These are phyloP conservation scores for Hippolais icterina DNA, from an alignment of 2,113 vertebrate genomes.

Conservation along the genomic window DNA sequence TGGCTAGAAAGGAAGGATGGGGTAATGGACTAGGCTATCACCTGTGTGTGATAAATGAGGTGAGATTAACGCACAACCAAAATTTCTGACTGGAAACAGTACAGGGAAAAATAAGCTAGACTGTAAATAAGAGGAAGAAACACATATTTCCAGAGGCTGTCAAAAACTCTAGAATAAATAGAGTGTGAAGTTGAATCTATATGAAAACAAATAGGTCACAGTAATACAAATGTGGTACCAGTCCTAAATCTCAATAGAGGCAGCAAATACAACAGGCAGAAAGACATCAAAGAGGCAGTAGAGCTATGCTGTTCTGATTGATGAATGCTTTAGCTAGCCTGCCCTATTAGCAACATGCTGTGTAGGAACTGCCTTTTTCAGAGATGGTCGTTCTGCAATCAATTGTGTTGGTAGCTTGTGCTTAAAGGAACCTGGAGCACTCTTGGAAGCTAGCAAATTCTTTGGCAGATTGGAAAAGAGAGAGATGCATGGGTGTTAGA, in stretches of 20 bases:
- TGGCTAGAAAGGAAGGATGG: background rate
- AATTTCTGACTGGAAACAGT: background rate
- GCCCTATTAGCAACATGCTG: background rate
- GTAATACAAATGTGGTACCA: slow-evolving; percentile 5
- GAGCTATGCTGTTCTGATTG: background rate
- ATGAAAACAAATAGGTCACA: slow-evolving; percentile 47
- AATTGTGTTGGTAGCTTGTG: background rate
- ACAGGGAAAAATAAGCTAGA: background rate
- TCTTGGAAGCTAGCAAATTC: background rate
- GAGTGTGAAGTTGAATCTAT: slow-evolving; percentile 12
- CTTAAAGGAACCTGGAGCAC: background rate
- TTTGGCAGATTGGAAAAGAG: background rate
- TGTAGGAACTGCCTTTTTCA: background rate
- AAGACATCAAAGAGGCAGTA: background rate
- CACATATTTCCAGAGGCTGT: slow-evolving; percentile 24
- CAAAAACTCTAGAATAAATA: slow-evolving; percentile 28
- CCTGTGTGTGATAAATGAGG: background rate
- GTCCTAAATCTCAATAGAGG: background rate
- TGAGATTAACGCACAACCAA: background rate
- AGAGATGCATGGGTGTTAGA: background rate
- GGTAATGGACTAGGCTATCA: background rate
- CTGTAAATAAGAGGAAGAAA: slow-evolving; percentile 4
- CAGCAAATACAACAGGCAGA: background rate
- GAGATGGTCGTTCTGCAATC: background rate
- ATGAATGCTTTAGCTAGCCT: background rate